These are phyloP conservation scores for Oncopodura yosiiana DNA, from an alignment of 1,140 invertebrate genomes.

Conservation along the genomic window DNA sequence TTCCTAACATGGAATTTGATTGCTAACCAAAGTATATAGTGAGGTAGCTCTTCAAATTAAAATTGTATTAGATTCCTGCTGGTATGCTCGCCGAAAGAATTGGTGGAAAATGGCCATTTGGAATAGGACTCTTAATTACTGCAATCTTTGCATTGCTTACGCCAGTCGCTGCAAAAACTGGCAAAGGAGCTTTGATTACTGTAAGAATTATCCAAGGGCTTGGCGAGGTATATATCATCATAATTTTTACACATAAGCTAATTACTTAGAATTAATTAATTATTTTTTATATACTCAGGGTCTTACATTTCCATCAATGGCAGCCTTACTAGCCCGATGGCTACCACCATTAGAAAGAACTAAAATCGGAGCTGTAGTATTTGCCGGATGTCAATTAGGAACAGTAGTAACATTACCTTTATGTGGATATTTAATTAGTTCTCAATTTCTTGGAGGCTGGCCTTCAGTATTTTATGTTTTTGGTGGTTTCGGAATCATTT, in stretches of 20 bases:
- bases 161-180: slow-evolving; percentile 31
- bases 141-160: slow-evolving; percentile 58
- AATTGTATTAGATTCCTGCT: too few species aligned
- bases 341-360: slow-evolving; percentile 37
- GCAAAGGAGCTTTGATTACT: slow-evolving; percentile 45
- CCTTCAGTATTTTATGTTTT: slow-evolving; percentile 70
- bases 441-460: slow-evolving; percentile 52
- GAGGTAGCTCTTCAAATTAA: too few species aligned
- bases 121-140: slow-evolving; percentile 71
- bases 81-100: slow-evolving; percentile 75
- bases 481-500: slow-evolving; percentile 66
- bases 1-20: too few species aligned
- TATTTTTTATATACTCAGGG: slow-evolving; percentile 23
- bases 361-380: slow-evolving; percentile 37
- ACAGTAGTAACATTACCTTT: slow-evolving; percentile 64
- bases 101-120: slow-evolving; percentile 73
- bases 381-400: slow-evolving; percentile 50
- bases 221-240: slow-evolving; percentile 59
- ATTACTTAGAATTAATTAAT: not conserved
- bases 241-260: not conserved
- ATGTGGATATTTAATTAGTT: slow-evolving; percentile 56
- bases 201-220: slow-evolving; percentile 76
- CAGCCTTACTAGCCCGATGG: slow-evolving; percentile 25
- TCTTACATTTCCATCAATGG: slow-evolving; percentile 31
- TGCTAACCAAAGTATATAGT: too few species aligned